Conservation (phyloP, 2,113 vertebrate species). For the Sula dactylatra region DNA sequence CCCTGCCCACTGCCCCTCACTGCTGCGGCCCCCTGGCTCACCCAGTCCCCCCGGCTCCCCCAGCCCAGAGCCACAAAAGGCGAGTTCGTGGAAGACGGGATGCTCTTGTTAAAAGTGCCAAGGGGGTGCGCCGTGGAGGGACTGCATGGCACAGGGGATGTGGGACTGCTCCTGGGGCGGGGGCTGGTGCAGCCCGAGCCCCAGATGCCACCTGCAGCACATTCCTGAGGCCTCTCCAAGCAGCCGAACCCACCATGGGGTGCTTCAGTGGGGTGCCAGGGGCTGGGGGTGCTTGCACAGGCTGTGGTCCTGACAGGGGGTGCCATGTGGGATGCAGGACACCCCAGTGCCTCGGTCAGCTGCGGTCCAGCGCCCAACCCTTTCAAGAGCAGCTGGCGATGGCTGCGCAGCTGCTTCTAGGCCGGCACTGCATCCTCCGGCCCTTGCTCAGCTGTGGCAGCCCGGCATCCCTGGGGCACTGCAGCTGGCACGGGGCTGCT, state of each 20-base stretch:
- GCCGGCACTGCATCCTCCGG: not conserved
- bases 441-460: not conserved
- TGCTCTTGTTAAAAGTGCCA: not conserved
- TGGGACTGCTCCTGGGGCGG: not conserved
- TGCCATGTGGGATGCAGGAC: fast-evolving
- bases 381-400: not conserved
- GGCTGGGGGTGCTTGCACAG: not conserved
- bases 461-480: not conserved
- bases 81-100: not conserved
- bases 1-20: fast-evolving
- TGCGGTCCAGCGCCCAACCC: fast-evolving
- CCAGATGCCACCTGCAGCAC: not conserved
- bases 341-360: not conserved
- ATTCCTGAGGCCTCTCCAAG: not conserved
- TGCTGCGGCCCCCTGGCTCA: not conserved
- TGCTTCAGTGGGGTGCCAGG: not conserved
- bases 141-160: fast-evolving
- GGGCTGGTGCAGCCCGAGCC: not conserved
- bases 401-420: not conserved
- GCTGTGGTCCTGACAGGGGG: not conserved
- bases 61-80: fast-evolving
- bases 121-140: not conserved
- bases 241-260: not conserved
- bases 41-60: not conserved
- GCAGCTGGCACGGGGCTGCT: not conserved